Base-by-base conservation (phyloP, 30 jellyfish, hydroid and myxozoan genomes). In the Turritopsis dohrnii region DNA sequence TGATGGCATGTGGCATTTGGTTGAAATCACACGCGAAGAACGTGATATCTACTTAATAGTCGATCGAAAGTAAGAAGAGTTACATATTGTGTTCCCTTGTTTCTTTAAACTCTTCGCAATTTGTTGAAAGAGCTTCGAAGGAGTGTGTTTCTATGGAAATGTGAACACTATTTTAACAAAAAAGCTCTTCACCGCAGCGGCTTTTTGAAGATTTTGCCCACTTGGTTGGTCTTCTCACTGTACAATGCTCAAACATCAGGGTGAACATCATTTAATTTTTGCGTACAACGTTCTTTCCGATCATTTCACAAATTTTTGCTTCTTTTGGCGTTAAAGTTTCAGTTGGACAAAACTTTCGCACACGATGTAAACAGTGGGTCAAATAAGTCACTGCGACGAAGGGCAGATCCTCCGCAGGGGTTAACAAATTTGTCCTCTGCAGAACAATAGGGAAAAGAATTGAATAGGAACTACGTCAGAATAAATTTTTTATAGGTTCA, bases 1-100 rank as follows among this genome's bases (percentile, higher is more conserved):
- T 66, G 97, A 91, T 84, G 85, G 87, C 18, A 23, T 7, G 1
- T 91, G 97, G 97, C 97, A 91, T 76, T 81, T 71, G 83, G 72
- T 91, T 53, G 95, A 86, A 29, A 31, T 91, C 9, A 60, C 24
- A 5, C 77, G 97, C 52, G 65, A 79, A 21, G 95, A 96, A 65
- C 80, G 91, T 8, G 29, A 74, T 28, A 28, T 87, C 30, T 75
- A 41, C 21, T 72, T 87, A 23, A 79, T 29, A 17, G 84, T 91
- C 8, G 97, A 91, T 74, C 88, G 85, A 52, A 87, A 80, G 97
- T 91, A 87, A 66, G 91, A 18, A 18, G 18, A 18, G 52, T 75
- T 16, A 60, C 23, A 24, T 77, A 18, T 77, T 24, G 20, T 16
- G 60, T 13, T 3, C 5, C 5, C 60, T 5, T 13, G 60, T 41